Percentiles rank a stretch among this genome's conserved stretches.
Evolutionary conservation across 2,888 invertebrate genomes (phyloP).

Genomic region (Parnassius smintheus): DNA sequence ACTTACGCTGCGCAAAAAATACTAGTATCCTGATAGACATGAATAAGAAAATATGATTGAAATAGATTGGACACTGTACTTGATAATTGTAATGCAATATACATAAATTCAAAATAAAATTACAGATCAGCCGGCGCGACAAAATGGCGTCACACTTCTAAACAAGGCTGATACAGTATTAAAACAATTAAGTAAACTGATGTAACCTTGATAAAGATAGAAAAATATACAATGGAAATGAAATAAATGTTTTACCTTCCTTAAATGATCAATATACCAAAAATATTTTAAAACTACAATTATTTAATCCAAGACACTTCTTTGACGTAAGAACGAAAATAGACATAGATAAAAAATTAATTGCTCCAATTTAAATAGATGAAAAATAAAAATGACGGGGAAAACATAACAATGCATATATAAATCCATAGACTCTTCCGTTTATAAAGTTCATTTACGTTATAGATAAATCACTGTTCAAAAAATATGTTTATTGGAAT

Average conservation of each 20-base stretch:
- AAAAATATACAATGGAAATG: conserved; percentile 9
- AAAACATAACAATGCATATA: no score
- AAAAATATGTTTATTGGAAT: no score
- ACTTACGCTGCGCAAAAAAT: neutral
- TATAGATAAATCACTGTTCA: no score
- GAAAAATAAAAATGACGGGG: no score
- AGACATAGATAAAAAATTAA: conserved; percentile 40
- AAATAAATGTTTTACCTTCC: conserved; percentile 49
- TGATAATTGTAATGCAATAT: conserved; percentile 24
- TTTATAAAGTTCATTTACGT: no score
- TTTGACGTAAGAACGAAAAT: conserved; percentile 66
- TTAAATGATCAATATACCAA: conserved; percentile 54
- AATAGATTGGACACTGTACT: conserved; percentile 40
- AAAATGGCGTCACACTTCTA: conserved; percentile 78
- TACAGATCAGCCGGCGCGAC: conserved; percentile 79
- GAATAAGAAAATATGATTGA: conserved; percentile 22
- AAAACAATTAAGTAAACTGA: conserved; percentile 16
- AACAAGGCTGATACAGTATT: conserved; percentile 56
- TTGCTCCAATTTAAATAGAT: no score
- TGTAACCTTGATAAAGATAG: conserved; percentile 28
- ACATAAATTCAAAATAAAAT: conserved; percentile 59
- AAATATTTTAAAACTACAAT: conserved; percentile 61
- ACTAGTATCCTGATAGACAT: neutral
- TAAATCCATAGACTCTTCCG: no score
- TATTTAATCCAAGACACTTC: conserved; percentile 61